Percentiles rank a stretch among this genome's conserved stretches.
Evolutionary conservation across 2,113 vertebrate species (phyloP).

Genomic region (Condylura cristata): DNA sequence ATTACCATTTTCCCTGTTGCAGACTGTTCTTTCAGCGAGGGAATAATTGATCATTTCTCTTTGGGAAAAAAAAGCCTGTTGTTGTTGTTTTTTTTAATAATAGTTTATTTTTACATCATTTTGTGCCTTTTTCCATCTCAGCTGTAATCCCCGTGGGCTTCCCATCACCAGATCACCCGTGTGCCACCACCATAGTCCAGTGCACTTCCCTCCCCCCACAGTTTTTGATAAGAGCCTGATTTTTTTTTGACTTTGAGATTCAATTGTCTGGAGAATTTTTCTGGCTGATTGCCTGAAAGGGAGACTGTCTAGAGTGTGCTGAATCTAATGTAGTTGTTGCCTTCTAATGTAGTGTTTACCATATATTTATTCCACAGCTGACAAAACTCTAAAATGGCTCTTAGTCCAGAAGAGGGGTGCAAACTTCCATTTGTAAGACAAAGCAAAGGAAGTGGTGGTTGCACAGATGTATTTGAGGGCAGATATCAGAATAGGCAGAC

Average conservation of each 20-base stretch:
- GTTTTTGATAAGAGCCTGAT: neutral
- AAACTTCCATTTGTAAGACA: neutral
- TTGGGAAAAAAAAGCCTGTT: neutral
- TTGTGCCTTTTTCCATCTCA: too few species aligned
- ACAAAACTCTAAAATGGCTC: constrained; percentile 9
- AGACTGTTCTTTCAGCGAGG: neutral
- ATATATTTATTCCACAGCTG: neutral
- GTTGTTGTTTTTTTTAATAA: too few species aligned
- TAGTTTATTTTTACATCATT: too few species aligned
- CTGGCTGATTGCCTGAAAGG: neutral
- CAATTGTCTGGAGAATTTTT: constrained; percentile 26
- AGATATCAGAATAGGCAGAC: neutral
- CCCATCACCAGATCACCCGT: too few species aligned
- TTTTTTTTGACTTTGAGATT: constrained; percentile 36
- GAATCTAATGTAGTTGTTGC: neutral
- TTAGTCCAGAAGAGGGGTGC: neutral
- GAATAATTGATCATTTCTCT: constrained; percentile 30
- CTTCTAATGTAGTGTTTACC: neutral
- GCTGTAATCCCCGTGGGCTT: too few species aligned
- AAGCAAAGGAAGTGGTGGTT: neutral
- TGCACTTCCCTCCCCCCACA: too few species aligned
- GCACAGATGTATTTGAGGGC: neutral
- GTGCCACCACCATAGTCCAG: too few species aligned
- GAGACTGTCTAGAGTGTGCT: neutral
- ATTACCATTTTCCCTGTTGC: neutral